These are phyloP conservation scores for Daubentonia madagascariensis DNA, from an alignment of 2,113 vertebrate genomes.

Conservation along the genomic window DNA sequence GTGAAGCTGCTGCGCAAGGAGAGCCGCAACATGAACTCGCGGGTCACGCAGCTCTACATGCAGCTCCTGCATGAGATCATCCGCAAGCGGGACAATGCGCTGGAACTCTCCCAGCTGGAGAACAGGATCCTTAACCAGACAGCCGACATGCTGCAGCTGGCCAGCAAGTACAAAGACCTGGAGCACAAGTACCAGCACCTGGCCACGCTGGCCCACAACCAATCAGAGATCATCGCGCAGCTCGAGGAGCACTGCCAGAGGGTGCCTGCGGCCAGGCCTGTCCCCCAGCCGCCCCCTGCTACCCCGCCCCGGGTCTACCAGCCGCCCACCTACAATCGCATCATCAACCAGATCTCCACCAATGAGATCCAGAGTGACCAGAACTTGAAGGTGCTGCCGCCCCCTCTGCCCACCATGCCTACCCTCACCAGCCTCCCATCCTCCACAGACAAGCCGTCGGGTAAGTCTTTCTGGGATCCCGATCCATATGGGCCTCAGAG, in stretches of 20 bases:
- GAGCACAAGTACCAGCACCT: slow-evolving; percentile 98
- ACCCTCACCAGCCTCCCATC: slow-evolving; percentile 91
- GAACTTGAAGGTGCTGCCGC: slow-evolving; percentile 91
- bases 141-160: slow-evolving; percentile 94
- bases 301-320: slow-evolving; percentile 86
- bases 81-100: slow-evolving; percentile 95
- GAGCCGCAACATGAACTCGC: slow-evolving; percentile 98
- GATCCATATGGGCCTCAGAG: background rate
- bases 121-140: slow-evolving; percentile 98
- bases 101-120: slow-evolving; percentile 97
- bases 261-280: slow-evolving; percentile 78
- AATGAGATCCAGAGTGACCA: slow-evolving; percentile 99
- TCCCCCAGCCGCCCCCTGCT: slow-evolving; percentile 83
- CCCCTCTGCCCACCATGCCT: slow-evolving; percentile 93
- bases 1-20: slow-evolving; percentile 98
- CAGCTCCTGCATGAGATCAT: slow-evolving; percentile 99
- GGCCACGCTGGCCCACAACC: slow-evolving; percentile 94
- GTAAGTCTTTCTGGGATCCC: slow-evolving; percentile 83
- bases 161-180: slow-evolving; percentile 96
- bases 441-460: slow-evolving; percentile 95
- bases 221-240: slow-evolving; percentile 91
- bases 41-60: slow-evolving; percentile 99
- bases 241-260: slow-evolving; percentile 95
- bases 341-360: slow-evolving; percentile 93
- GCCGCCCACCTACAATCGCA: slow-evolving; percentile 89